Evolutionary conservation across 2,888 invertebrate species (phyloP).

Genomic region (Sinotaia quadrata): DNA sequence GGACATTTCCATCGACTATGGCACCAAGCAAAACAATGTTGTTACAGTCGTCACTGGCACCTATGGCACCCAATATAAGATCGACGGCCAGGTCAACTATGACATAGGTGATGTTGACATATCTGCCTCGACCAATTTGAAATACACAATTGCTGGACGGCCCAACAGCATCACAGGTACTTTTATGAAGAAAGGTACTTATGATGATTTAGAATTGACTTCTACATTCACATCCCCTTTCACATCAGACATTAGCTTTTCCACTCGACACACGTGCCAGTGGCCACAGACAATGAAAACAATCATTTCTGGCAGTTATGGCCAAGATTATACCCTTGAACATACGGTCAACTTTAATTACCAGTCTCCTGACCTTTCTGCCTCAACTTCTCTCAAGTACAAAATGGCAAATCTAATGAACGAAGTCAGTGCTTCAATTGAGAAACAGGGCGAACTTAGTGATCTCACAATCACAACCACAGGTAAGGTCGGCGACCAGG

Average conservation of each 20-base stretch:
- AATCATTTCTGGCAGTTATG: conserved; percentile 19
- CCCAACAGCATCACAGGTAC: not conserved
- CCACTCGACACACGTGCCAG: not conserved
- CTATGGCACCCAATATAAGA: conserved; percentile 21
- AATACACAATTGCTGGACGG: conserved; percentile 18
- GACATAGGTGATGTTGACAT: conserved; percentile 10
- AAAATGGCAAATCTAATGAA: conserved; percentile 8
- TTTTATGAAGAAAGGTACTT: conserved; percentile 13
- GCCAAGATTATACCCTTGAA: conserved; percentile 9
- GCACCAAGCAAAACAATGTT: not conserved
- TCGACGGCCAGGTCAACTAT: conserved; percentile 11
- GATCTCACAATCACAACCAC: conserved; percentile 8
- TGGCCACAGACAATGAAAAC: conserved; percentile 15
- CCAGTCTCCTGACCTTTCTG: not conserved
- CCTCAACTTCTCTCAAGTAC: conserved; percentile 15
- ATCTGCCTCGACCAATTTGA: conserved; percentile 13
- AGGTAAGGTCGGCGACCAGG: conserved; percentile 7
- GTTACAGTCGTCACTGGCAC: conserved; percentile 9
- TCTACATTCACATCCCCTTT: conserved; percentile 9
- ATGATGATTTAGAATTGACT: not conserved
- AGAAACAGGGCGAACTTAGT: conserved; percentile 3
- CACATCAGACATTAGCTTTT: conserved; percentile 12
- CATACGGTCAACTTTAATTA: conserved; percentile 1
- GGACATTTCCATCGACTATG: conserved; percentile 18
- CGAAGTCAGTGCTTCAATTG: not conserved